Evolutionary conservation across 2,113 vertebrate genomes (phyloP), one percentile per base, ranked within the genome.

Genomic region (Piaya cayana): DNA sequence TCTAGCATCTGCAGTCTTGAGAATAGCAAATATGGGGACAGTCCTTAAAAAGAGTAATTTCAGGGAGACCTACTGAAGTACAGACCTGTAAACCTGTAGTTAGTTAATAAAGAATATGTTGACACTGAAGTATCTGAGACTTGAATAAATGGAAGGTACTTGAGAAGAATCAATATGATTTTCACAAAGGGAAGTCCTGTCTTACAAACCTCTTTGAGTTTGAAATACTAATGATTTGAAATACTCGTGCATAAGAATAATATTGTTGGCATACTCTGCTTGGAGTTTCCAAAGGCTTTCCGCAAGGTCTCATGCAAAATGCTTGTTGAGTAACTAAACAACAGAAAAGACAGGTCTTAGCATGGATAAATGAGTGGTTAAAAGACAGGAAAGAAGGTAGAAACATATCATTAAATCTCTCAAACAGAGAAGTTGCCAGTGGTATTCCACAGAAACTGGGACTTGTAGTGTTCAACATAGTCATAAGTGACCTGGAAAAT

Each of bases 21-120:
- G 29, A 72, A 47, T 23, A 23, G 10, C 8, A 85, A 92, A 70
- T 56, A 12, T 9, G 23, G 17, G 76, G 47, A 71, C 20, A 84
- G 27, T 27, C 11, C 36, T 55, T 67, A 36, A 81, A 65, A 84
- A 59, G 3, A 77, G 82, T n/a, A 0, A 22, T 62, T 76, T 69
- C 27, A 39, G n/a, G 21, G 29, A 9, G 7, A 50, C 3, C 2
- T 30, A 32, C 22, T 29, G 15, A 68, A 79, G 8, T 1, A 0
- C 7, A 75, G 42, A 70, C 9, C 22, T 82, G 6, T 58, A 64
- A 75, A 77, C 8, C 39, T 79, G 32, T 11, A 71, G 21, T 11
- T 7, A 82, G 70, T 34, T 9, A 67, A 55, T 45, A 17, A 76
- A 56, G 20, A 39, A 3, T 37, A 2, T 79, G 8, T 88, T 90